A percentile compares a stretch with the other conserved stretches of the same genome.
phyloP scores from a whole-genome alignment of 1,140 invertebrate genomes.

The Eriosoma lanigerum region DNA sequence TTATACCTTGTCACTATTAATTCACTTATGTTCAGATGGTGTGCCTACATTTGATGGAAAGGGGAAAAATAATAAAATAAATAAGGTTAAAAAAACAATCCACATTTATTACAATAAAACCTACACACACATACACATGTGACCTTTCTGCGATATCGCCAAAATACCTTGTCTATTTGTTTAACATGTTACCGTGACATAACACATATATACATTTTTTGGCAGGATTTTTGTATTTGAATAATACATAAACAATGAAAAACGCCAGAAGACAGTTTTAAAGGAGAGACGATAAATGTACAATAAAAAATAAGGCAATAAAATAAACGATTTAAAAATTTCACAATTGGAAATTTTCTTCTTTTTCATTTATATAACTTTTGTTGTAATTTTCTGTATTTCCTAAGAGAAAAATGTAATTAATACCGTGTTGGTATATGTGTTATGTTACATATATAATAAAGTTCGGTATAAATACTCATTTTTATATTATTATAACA shows the following conservation, averaged over 20 bases:
- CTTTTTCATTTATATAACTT: not conserved
- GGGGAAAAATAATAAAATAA: slow-evolving; percentile 46
- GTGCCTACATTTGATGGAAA: slow-evolving; percentile 37
- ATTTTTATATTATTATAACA: too few relatives aligned
- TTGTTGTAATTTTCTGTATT: not conserved
- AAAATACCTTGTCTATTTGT: slow-evolving; percentile 40
- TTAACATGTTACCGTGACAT: slow-evolving; percentile 41
- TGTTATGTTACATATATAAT: too few relatives aligned
- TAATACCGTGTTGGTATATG: too few relatives aligned
- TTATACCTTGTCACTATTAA: slow-evolving; percentile 49
- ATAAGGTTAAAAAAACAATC: slow-evolving; percentile 43
- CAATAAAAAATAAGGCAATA: slow-evolving; percentile 33
- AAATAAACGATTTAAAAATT: slow-evolving; percentile 30
- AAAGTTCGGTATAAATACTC: too few relatives aligned
- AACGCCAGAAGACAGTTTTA: slow-evolving; percentile 32
- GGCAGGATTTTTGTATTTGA: slow-evolving; percentile 20
- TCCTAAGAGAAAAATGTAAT: too few relatives aligned
- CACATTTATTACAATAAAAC: slow-evolving; percentile 25
- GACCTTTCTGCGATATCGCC: slow-evolving; percentile 51
- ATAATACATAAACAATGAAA: slow-evolving; percentile 25
- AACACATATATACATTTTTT: slow-evolving; percentile 34
- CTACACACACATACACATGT: slow-evolving; percentile 35
- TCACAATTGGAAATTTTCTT: not conserved
- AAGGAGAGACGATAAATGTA: slow-evolving; percentile 19
- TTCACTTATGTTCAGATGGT: slow-evolving; percentile 43